Conservation (phyloP, 2,888 invertebrate genomes). For the Pristionchus exspectatus region DNA sequence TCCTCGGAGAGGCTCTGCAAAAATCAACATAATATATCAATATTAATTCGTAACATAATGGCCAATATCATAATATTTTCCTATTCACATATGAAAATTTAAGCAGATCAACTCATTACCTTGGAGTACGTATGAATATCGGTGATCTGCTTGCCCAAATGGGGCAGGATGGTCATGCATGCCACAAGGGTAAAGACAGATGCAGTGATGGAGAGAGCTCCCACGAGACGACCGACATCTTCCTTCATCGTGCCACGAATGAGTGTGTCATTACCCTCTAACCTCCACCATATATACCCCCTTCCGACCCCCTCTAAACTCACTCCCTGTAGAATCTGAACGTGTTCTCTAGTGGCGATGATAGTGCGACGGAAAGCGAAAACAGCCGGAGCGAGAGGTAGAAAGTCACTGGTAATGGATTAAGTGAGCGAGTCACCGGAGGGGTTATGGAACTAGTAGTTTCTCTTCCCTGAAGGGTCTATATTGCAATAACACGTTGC, state of each 20-base stretch:
- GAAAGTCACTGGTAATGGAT: conserved; percentile 33
- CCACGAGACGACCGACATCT: conserved; percentile 39
- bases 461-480: not conserved
- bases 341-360: conserved; percentile 8
- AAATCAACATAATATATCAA: too few species aligned
- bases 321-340: not conserved
- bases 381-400: not conserved
- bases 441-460: conserved; percentile 27
- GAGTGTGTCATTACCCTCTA: not conserved
- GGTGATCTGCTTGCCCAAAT: conserved; percentile 40
- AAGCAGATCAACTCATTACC: too few species aligned
- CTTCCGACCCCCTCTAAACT: not conserved
- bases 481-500: not conserved
- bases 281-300: conserved; percentile 4
- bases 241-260: conserved; percentile 26
- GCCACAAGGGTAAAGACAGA: conserved; percentile 1
- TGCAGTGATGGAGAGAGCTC: conserved; percentile 11
- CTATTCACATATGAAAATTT: too few species aligned
- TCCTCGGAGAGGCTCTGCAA: conserved; percentile 45
- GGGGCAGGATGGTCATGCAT: conserved; percentile 50
- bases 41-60: too few species aligned
- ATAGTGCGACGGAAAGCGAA: conserved; percentile 53
- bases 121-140: conserved; percentile 40
- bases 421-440: not conserved
- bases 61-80: too few species aligned